Evolutionary conservation across 64 coral and sea anemone genomes (phyloP).

Genomic region (Anthopleura sola): DNA sequence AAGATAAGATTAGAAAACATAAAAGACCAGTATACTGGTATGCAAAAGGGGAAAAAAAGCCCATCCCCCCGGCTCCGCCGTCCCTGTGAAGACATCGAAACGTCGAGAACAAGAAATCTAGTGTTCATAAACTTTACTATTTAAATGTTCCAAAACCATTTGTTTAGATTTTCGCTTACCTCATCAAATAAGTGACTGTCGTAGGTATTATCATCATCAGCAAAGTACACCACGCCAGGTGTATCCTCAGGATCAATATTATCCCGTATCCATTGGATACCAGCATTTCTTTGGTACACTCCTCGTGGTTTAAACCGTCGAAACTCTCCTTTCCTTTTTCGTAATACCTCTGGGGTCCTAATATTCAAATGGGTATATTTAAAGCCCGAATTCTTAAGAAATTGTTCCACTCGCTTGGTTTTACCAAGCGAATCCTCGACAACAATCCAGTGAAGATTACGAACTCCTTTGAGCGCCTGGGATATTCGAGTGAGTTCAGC

Average conservation of each 20-base stretch:
- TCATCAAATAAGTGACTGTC: conserved; percentile 79
- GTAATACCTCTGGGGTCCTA: conserved; percentile 50
- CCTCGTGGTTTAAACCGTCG: conserved; percentile 72
- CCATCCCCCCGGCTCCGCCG: no score
- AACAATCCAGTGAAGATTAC: conserved; percentile 83
- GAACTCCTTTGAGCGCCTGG: conserved; percentile 58
- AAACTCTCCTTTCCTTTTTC: conserved; percentile 45
- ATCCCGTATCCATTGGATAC: conserved; percentile 64
- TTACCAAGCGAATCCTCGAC: conserved; percentile 75
- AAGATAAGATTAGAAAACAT: no score
- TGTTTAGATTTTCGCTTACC: conserved; percentile 47
- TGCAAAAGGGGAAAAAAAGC: no score
- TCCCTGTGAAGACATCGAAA: no score
- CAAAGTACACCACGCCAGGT: conserved; percentile 90
- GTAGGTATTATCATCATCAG: conserved; percentile 93
- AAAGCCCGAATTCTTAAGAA: conserved; percentile 53
- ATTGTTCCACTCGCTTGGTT: conserved; percentile 44
- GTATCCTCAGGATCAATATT: conserved; percentile 54
- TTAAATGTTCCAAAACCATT: no score
- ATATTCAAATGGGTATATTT: conserved; percentile 78
- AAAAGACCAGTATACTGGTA: no score
- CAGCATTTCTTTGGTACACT: conserved; percentile 80
- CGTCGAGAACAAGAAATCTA: no score
- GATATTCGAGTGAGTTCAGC: conserved; percentile 72
- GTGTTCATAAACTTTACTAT: no score